Evolutionary conservation across 2,113 vertebrate genomes (phyloP).

Genomic region (Alaudala cheleensis): DNA sequence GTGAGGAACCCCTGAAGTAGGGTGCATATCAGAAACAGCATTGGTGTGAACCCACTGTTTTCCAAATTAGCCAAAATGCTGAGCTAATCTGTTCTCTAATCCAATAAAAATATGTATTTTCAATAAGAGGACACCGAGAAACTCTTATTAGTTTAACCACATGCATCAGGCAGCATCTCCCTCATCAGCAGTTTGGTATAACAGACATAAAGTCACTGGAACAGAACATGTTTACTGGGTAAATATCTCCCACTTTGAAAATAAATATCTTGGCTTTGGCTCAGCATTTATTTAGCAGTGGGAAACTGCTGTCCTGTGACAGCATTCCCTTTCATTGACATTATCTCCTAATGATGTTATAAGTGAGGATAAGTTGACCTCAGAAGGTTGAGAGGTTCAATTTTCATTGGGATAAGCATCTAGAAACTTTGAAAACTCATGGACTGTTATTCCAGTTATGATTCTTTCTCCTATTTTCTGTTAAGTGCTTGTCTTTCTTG

Average conservation of each 20-base stretch:
- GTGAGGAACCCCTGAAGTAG: not conserved
- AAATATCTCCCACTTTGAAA: slow-evolving; percentile 67
- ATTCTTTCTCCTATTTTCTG: not conserved
- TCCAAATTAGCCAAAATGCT: slow-evolving; percentile 1
- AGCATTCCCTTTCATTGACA: slow-evolving; percentile 28
- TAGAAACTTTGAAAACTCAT: not conserved
- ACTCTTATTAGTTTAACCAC: slow-evolving; percentile 42
- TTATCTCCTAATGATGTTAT: slow-evolving; percentile 43
- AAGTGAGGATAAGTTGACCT: slow-evolving; percentile 28
- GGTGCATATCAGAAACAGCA: not conserved
- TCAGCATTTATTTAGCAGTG: slow-evolving; percentile 59
- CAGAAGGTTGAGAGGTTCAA: slow-evolving; percentile 32
- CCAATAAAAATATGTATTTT: slow-evolving; percentile 2
- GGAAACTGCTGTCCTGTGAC: slow-evolving; percentile 56
- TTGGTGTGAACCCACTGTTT: not conserved
- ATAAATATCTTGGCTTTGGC: slow-evolving; percentile 58
- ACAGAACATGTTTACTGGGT: slow-evolving; percentile 64
- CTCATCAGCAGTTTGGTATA: slow-evolving; percentile 26
- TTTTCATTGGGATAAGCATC: slow-evolving; percentile 10
- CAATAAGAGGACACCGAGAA: not conserved
- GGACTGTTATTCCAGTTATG: not conserved
- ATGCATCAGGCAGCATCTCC: not conserved
- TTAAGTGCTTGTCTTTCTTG: not conserved
- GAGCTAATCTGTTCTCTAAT: not conserved
- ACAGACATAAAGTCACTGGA: slow-evolving; percentile 47